Evolutionary conservation across 1,140 invertebrate species (phyloP).

Genomic region (Lordiphosa stackelbergi): DNA sequence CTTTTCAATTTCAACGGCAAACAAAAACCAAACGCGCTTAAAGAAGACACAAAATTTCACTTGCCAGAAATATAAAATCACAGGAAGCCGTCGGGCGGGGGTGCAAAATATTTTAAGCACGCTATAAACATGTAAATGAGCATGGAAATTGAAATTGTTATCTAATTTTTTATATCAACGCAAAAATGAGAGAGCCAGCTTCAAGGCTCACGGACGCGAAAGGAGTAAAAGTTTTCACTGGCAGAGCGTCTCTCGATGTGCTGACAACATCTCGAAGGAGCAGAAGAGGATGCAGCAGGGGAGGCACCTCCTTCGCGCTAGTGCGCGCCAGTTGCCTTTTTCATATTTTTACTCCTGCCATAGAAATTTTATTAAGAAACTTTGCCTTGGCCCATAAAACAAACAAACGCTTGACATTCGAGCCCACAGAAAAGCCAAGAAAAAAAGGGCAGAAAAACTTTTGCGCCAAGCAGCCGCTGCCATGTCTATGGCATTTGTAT

Average conservation of each 20-base stretch:
- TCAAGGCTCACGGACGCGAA: conserved; percentile 21
- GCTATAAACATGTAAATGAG: conserved; percentile 77
- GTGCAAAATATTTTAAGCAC: conserved; percentile 68
- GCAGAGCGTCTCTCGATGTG: neutral
- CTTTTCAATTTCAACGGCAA: conserved; percentile 56
- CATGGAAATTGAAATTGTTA: conserved; percentile 77
- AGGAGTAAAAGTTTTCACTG: conserved; percentile 60
- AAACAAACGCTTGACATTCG: conserved; percentile 65
- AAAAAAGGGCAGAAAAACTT: conserved; percentile 16
- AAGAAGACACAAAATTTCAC: conserved; percentile 70
- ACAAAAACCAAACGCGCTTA: conserved; percentile 29
- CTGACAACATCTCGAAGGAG: no score
- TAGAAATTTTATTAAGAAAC: conserved; percentile 43
- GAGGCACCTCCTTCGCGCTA: no score
- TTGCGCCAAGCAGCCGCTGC: conserved; percentile 5
- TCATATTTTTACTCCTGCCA: conserved; percentile 50
- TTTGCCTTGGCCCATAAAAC: conserved; percentile 62
- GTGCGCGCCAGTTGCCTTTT: conserved; percentile 14
- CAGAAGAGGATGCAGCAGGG: no score
- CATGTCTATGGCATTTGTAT: conserved; percentile 67
- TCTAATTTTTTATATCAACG: conserved; percentile 74
- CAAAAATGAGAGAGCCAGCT: conserved; percentile 24
- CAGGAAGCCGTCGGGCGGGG: conserved; percentile 4
- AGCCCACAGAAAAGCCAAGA: conserved; percentile 18
- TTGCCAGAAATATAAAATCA: conserved; percentile 46